Evolutionary conservation across 2,888 invertebrate species (phyloP).

Genomic region (Eupithecia exiguata): DNA sequence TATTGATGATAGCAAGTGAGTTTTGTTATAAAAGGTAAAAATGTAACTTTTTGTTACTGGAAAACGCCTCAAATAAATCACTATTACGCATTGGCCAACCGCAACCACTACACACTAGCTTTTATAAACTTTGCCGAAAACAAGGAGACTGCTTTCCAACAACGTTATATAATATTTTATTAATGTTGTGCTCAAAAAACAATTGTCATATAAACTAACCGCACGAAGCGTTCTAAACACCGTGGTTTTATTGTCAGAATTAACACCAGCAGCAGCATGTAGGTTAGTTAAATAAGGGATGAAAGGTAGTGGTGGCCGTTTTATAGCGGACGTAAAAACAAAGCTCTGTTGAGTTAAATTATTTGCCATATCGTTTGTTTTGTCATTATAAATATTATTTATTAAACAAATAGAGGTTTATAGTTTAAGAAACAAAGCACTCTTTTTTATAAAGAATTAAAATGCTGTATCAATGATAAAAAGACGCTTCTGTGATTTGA

Average conservation of each 20-base stretch:
- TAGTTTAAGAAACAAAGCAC: no score
- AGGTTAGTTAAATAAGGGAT: neutral
- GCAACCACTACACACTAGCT: neutral
- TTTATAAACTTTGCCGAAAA: neutral
- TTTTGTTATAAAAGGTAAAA: no score
- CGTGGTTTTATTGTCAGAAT: neutral
- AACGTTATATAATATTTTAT: neutral
- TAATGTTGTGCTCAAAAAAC: neutral
- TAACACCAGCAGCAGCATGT: neutral
- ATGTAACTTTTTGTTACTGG: no score
- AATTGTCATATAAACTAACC: slow-evolving; percentile 1
- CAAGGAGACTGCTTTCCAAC: no score
- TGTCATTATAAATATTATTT: no score
- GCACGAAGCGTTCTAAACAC: neutral
- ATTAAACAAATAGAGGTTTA: no score
- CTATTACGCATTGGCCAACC: no score
- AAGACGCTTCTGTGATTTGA: no score
- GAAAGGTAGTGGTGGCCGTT: neutral
- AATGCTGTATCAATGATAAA: no score
- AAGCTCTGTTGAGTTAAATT: neutral
- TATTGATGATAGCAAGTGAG: no score
- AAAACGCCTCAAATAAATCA: neutral
- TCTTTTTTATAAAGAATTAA: no score
- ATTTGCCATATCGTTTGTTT: no score
- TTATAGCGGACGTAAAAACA: neutral